These are phyloP conservation scores for Eledone cirrhosa DNA, from an alignment of 2,888 invertebrate genomes.

Conservation along the genomic window DNA sequence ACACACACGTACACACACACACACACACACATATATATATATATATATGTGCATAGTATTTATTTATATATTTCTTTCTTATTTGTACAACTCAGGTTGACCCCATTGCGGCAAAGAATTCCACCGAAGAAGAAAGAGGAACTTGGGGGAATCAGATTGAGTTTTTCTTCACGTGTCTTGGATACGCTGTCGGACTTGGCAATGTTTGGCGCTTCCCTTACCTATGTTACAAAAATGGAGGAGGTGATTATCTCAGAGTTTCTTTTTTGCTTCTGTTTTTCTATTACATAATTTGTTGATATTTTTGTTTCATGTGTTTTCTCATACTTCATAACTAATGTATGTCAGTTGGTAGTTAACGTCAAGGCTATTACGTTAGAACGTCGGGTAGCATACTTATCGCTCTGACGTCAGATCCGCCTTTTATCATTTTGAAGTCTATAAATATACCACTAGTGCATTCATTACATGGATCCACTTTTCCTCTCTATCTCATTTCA, in stretches of 20 bases:
- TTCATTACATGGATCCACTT: too few species aligned
- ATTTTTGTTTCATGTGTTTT: too few species aligned
- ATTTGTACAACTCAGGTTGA: not conserved
- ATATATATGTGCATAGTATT: not conserved
- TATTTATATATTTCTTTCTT: not conserved
- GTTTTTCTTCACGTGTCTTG: conserved; percentile 16
- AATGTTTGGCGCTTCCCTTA: conserved; percentile 19
- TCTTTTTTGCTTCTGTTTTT: too few species aligned
- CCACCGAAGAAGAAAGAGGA: not conserved
- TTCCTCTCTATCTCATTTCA: too few species aligned
- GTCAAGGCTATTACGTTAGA: too few species aligned
- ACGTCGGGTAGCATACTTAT: too few species aligned
- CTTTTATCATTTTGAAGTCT: too few species aligned
- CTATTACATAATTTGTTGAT: too few species aligned
- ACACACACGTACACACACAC: not conserved
- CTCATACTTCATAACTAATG: too few species aligned
- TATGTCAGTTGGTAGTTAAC: too few species aligned
- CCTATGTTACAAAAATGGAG: conserved; percentile 17
- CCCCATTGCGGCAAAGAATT: not conserved
- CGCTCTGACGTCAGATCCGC: too few species aligned
- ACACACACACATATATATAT: not conserved
- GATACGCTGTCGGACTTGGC: conserved; percentile 1
- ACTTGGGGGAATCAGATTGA: not conserved
- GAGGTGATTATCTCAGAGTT: not conserved
- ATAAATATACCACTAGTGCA: too few species aligned